phyloP scores from a whole-genome alignment of 2,888 invertebrate species.

The Ypsolopha sequella region DNA sequence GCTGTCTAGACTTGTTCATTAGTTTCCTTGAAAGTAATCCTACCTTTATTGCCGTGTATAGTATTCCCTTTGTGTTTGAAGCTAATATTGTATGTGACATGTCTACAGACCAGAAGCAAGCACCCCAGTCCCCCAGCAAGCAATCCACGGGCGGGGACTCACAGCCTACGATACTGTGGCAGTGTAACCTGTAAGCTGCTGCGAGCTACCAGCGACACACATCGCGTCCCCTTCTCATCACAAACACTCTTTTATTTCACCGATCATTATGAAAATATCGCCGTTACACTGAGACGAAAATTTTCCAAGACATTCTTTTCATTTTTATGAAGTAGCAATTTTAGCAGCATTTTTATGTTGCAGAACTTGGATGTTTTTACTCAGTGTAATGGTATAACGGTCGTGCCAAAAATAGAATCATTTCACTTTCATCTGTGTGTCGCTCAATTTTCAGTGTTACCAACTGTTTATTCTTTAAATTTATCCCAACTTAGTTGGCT shows the following conservation, averaged over 20 bases:
- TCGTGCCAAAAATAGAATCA: slow-evolving; percentile 35
- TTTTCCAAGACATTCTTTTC: background rate
- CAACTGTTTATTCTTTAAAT: slow-evolving; percentile 32
- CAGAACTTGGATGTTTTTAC: slow-evolving; percentile 12
- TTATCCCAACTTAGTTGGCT: slow-evolving; percentile 64
- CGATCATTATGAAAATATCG: background rate
- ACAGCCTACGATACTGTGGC: slow-evolving; percentile 99
- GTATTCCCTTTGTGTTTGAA: background rate
- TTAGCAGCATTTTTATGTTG: slow-evolving; percentile 1
- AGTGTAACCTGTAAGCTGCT: slow-evolving; percentile 90
- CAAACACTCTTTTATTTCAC: background rate
- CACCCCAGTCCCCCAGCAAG: slow-evolving; percentile 83
- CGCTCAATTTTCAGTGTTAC: slow-evolving; percentile 31
- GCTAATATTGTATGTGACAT: slow-evolving; percentile 12
- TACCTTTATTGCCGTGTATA: background rate
- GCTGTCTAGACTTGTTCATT: background rate
- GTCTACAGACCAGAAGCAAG: slow-evolving; percentile 88
- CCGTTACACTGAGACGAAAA: background rate
- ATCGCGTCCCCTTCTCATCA: background rate
- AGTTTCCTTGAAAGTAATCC: background rate
- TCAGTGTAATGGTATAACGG: slow-evolving; percentile 41
- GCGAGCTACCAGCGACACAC: background rate
- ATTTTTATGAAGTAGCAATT: background rate
- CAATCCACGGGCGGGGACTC: slow-evolving; percentile 83
- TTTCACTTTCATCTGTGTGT: slow-evolving; percentile 32